Conservation (phyloP, 2,888 invertebrate species). For the Ormyrus nitidulus region DNA sequence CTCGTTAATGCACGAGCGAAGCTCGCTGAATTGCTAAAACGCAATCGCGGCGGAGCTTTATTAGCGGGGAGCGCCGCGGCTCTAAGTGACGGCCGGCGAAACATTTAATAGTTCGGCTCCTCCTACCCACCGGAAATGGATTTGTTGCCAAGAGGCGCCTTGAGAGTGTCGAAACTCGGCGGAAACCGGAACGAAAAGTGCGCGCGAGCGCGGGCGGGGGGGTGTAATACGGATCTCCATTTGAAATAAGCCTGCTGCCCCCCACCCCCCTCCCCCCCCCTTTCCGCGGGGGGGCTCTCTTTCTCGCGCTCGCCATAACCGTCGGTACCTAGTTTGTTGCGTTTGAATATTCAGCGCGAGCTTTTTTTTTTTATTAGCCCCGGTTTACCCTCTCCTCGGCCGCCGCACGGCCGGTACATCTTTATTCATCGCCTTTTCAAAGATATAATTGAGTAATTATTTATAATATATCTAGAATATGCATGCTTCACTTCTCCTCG, state of each 20-base stretch:
- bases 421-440: constrained; percentile 76
- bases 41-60: constrained; percentile 44
- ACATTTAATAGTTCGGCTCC: constrained; percentile 45
- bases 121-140: constrained; percentile 45
- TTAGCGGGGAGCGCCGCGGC: constrained; percentile 27
- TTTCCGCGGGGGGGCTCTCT: constrained; percentile 41
- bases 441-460: constrained; percentile 76
- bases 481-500: constrained; percentile 74
- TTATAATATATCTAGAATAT: constrained; percentile 76
- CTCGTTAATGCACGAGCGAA: constrained; percentile 46
- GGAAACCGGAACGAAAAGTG: constrained; percentile 70
- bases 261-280: constrained; percentile 53
- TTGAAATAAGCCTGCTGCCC: constrained; percentile 73
- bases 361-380: constrained; percentile 73
- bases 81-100: constrained; percentile 48
- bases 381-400: constrained; percentile 63
- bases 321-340: constrained; percentile 75
- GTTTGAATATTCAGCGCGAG: constrained; percentile 75
- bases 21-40: constrained; percentile 50
- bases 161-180: constrained; percentile 62
- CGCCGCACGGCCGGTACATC: constrained; percentile 71
- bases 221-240: constrained; percentile 75
- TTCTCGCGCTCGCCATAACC: constrained; percentile 63
- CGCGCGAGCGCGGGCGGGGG: constrained; percentile 58
- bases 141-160: constrained; percentile 56